Base-by-base conservation (phyloP, 2,113 vertebrate species). In the Natator depressus region DNA sequence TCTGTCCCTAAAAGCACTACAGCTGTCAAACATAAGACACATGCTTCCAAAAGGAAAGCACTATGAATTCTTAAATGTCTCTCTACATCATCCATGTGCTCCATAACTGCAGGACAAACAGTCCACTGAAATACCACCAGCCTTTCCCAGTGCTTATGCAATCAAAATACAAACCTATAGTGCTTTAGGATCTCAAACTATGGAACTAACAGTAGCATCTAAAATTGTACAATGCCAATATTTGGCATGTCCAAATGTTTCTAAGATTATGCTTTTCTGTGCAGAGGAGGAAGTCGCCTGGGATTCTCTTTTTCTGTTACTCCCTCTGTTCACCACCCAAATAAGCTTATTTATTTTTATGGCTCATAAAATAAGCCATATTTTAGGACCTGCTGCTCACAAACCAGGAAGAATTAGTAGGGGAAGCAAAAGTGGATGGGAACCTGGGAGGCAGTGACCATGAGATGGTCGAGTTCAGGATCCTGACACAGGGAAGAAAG, bases 71-170 rank as follows among this genome's bases (percentile, higher is more conserved):
- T 98, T 98, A 97, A 98, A 98, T 98, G 98, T 98, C 97, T 94
- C 97, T 98, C 95, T 97, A 97, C 98, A 98, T 98, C 94, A 93
- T 98, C 98, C 98, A 98, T 98, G 98, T 98, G 98, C 97, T 98
- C 98, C 98, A 98, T 98, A 98, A 98, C 98, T 90, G 97, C 91
- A 97, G 98, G 94, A 98, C 98, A 99, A 99, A 98, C 59, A 82
- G 96, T 97, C 97, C 98, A 97, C 59, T 98, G 98, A 98, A 98
- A 96, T 95, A 96, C 87, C 95, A 96, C 98, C 97, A 96, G 97
- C 98, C 97, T 97, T 98, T 97, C 98, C 98, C 97, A 95, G 97
- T 98, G 98, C 97, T 98, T 89, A 97, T 95, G 95, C 98, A 94
- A 98, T 98, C 98, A 97, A 98, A 98, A 97, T 93, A 97, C 98